Evolutionary conservation across 2,797 vertebrate genomes (phyloP), one percentile per base, ranked within the genome.

Genomic region (Muraenolepis orangiensis): DNA sequence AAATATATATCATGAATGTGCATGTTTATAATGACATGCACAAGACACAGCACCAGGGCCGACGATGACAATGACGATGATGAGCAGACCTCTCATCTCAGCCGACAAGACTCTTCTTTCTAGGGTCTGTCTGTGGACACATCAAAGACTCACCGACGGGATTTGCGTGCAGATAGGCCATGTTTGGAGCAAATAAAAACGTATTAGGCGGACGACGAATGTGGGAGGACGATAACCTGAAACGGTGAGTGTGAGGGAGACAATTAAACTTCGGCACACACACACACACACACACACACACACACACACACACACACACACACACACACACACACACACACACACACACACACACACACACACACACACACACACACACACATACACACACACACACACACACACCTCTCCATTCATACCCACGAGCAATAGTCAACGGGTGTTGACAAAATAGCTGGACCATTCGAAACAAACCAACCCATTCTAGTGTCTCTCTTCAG

Each of bases 141-240:
- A 42, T 23, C 12, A 31, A 36, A 69, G 12, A 93, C 94, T 93
- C 86, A 95, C 95, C 95, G 12, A 95, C 89, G 6, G 93, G 92
- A 86, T 94, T 95, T 66, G 93, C 90, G 82, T 94, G 95, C 64
- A 95, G 90, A 93, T 94, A 95, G 85, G 92, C 93, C 95, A 95
- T 95, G 68, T 81, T 92, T 82, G 57, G 75, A 72, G 76, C 72
- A 40, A 80, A 51, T 70, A 77, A 69, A 69, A 2, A 42, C 70
- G 70, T 64, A 12, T 64, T 64, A 36, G 80, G 81, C 81, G 81
- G 73, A 36, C 32, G 32, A 34, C 8, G 32, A 34, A 3, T 3
- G 8, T 34, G 32, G 32, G 32, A 34, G 3, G 32, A 34, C 32
- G 32, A 34, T 8, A 8, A 26, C 57, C 57, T 64, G 57, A 26